Base-by-base conservation (phyloP, 1,140 invertebrate genomes). In the Caenorhabditis tropicalis region DNA sequence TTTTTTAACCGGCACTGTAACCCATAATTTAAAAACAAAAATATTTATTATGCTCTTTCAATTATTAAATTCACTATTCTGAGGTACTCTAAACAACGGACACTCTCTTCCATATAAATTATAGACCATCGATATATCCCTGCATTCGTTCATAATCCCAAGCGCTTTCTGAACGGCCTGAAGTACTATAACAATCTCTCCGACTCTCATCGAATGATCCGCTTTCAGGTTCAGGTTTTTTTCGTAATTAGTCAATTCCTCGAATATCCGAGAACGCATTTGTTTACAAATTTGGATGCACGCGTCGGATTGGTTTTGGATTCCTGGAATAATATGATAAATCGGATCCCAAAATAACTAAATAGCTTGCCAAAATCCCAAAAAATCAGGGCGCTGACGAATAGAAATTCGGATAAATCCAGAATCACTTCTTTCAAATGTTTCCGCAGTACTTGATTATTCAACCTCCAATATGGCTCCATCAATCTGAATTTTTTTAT, bases 391-490 rank as follows among this genome's bases (percentile, higher is more conserved):
- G 58, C 58, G 36, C 58, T 65, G 15, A 65, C 29, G 19, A 65
- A 33, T 36, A 65, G 31, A 19, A 33, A 65, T 65, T 65, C 58
- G 5, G 31, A 33, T 65, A 65, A n/a, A 36, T 36, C 31, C 4
- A 36, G 58, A 16, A 27, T 33, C 15, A 65, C 58, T 19, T 36
- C 19, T 65, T 33, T 33, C 58, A 65, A 2, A 16, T 65, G 5
- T n/a, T 65, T 36, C 16, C 58, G n/a, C 16, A 65, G 31, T 31
- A 65, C 33, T 65, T 10, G 58, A 5, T 65, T 33, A 21, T 65
- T 65, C 31, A 65, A 65, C 10, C 10, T 33, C 58, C 58, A 65
- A 65, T 65, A 65, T 65, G 58, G 58, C 27, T 36, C 36, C 58
- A 65, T 65, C 10, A 65, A 7, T 65, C 58, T 65, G 31, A 29